Evolutionary conservation across 2,113 vertebrate species (phyloP).

Genomic region (Oryzias javanicus): DNA sequence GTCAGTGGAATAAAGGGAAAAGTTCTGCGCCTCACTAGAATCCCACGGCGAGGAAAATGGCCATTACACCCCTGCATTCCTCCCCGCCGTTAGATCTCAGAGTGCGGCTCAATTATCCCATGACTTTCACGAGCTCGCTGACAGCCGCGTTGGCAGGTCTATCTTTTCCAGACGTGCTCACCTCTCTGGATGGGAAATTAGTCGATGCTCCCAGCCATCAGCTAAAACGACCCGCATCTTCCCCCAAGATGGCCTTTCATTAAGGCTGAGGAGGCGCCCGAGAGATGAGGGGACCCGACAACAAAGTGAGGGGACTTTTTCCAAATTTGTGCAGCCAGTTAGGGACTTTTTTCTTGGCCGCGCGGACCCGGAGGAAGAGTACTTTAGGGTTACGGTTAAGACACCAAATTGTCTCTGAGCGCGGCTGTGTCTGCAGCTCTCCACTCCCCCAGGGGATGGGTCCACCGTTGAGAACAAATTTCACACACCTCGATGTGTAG

Average conservation of each 20-base stretch:
- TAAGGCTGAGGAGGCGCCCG: slow-evolving; percentile 42
- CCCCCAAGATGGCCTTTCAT: slow-evolving; percentile 62
- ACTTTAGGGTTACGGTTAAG: too few relatives aligned
- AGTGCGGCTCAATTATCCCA: slow-evolving; percentile 73
- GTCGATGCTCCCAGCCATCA: slow-evolving; percentile 57
- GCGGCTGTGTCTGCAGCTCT: too few relatives aligned
- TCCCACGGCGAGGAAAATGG: slow-evolving; percentile 69
- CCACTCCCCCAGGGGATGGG: too few relatives aligned
- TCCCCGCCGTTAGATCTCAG: slow-evolving; percentile 47
- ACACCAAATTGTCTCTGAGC: too few relatives aligned
- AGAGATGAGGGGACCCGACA: slow-evolving; percentile 25
- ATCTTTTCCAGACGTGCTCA: slow-evolving; percentile 69
- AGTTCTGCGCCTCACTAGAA: slow-evolving; percentile 54
- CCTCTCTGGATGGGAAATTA: slow-evolving; percentile 68
- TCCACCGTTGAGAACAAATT: too few relatives aligned
- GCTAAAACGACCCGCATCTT: slow-evolving; percentile 59
- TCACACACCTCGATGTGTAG: too few relatives aligned
- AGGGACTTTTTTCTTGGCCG: too few relatives aligned
- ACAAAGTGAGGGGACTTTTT: too few relatives aligned
- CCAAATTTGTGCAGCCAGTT: too few relatives aligned
- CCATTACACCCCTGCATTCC: slow-evolving; percentile 67
- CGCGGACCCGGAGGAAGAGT: too few relatives aligned
- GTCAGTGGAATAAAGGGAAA: slow-evolving; percentile 64
- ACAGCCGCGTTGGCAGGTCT: slow-evolving; percentile 76
- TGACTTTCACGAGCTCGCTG: slow-evolving; percentile 59